Conservation (phyloP, 2,797 vertebrate species). For the Enteromius mattozi region DNA sequence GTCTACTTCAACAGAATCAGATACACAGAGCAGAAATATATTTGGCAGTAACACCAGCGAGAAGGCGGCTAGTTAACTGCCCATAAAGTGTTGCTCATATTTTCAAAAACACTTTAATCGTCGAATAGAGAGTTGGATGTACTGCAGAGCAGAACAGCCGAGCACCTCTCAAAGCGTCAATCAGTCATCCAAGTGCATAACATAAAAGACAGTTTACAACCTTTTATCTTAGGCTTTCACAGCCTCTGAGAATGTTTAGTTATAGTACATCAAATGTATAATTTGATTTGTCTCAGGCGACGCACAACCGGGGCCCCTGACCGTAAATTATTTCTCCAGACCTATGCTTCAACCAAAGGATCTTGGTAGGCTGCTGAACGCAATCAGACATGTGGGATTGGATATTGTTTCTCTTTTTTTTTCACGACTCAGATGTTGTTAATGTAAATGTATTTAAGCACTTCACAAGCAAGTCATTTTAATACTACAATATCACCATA, state of each 20-base stretch:
- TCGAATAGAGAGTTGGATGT: constrained; percentile 22
- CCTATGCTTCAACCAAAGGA: constrained; percentile 3
- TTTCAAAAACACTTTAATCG: constrained; percentile 22
- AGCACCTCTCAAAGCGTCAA: constrained; percentile 7
- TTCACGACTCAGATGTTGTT: constrained; percentile 13
- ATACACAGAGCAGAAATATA: constrained; percentile 16
- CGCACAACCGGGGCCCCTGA: constrained; percentile 4
- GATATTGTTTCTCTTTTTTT: not conserved
- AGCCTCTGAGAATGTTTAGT: constrained; percentile 33
- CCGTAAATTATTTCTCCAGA: constrained; percentile 43
- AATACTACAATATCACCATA: not conserved
- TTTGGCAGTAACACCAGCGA: constrained; percentile 21
- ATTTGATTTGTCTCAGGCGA: constrained; percentile 5
- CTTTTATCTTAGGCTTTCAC: constrained; percentile 42
- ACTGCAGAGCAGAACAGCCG: not conserved
- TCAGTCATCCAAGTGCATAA: constrained; percentile 23
- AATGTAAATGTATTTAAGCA: not conserved
- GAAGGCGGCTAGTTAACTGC: constrained; percentile 16
- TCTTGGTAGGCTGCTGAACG: not conserved
- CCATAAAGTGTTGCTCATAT: constrained; percentile 34
- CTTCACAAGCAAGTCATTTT: not conserved
- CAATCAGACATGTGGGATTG: constrained; percentile 10
- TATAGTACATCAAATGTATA: constrained; percentile 42
- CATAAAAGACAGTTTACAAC: constrained; percentile 43
- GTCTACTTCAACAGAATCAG: not conserved